These are phyloP conservation scores for Bathybates hornii DNA, from an alignment of 2,113 vertebrate species.

Conservation along the genomic window DNA sequence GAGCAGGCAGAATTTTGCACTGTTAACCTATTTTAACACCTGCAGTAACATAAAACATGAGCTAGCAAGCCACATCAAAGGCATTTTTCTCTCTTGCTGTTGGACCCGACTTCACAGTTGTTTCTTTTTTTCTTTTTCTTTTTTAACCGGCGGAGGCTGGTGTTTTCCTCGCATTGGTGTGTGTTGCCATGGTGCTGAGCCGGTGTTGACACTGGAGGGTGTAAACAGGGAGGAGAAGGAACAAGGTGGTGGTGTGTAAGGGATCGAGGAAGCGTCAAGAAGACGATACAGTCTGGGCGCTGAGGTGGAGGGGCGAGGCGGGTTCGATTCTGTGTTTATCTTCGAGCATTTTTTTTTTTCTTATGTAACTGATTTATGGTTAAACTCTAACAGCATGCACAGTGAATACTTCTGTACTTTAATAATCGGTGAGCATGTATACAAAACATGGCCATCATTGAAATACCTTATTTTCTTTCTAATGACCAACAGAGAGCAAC, in stretches of 20 bases:
- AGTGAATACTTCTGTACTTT: background rate
- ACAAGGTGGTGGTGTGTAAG: slow-evolving; percentile 6
- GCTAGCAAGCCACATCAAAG: slow-evolving; percentile 46
- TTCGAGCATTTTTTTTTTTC: background rate
- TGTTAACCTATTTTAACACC: slow-evolving; percentile 32
- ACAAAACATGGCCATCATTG: background rate
- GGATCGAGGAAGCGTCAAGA: background rate
- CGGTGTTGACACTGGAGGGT: slow-evolving; percentile 53
- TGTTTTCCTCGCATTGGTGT: background rate
- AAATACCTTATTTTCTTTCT: background rate
- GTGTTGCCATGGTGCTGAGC: slow-evolving; percentile 44
- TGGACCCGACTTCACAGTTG: slow-evolving; percentile 43
- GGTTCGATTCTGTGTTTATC: background rate
- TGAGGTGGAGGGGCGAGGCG: background rate
- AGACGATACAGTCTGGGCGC: background rate
- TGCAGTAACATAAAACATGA: slow-evolving; percentile 22
- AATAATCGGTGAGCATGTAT: background rate
- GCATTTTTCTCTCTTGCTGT: slow-evolving; percentile 27
- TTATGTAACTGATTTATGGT: background rate
- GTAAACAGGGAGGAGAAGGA: slow-evolving; percentile 45
- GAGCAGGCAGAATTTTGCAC: slow-evolving; percentile 1
- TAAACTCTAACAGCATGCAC: background rate
- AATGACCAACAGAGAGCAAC: background rate
- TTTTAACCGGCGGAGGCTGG: background rate
- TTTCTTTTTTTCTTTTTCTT: background rate